Base-by-base conservation (phyloP, 2,888 invertebrate genomes). In the Nematopogon swammerdamellus region DNA sequence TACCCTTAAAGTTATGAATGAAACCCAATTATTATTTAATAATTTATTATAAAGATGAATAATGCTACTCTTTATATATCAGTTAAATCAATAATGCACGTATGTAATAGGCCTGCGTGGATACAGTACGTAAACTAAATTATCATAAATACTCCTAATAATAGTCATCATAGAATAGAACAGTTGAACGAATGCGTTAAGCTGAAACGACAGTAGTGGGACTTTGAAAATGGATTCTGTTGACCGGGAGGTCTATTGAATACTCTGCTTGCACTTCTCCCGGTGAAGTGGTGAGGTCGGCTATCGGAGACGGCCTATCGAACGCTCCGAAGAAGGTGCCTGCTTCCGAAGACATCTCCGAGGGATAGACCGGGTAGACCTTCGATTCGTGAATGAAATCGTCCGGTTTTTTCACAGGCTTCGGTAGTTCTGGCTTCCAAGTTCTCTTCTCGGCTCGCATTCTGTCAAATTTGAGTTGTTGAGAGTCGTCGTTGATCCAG, bases 141-240 rank as follows among this genome's bases (percentile, higher is more conserved):
- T 68, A 4, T 62, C 61, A 56, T 62, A 72, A 53, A 76, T 69
- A 48, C 63, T 59, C 52, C 57, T 60, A 42, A 77, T 55, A 51
- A 70, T 60, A 54, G 64, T 57, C 54, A 66, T 69, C 46, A 79
- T 55, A 18, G 67, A 59, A 49, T 63, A 60, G 52, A 75, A 66
- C 19, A 79, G 60, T 51, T 59, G 60, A 16, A 65, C 52, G 50
- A 77, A 71, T 43, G 72, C 61, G 57, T 74, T 68, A 77, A 77
- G 75, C 57, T 76, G 75, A 66, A 79, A 79, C 56, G 70, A 76
- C 60, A 77, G 75, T 57, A 79, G 70, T 59, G 77, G 77, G 67
- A 76, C 64, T 72, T 75, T 76, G 77, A 79, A 75, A 77, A 58
- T 62, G 73, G 67, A 80, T 68, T 58, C 73, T 65, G 69, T 80